These are phyloP conservation scores for Eristalis pertinax DNA, from an alignment of 2,888 invertebrate species.

Conservation along the genomic window DNA sequence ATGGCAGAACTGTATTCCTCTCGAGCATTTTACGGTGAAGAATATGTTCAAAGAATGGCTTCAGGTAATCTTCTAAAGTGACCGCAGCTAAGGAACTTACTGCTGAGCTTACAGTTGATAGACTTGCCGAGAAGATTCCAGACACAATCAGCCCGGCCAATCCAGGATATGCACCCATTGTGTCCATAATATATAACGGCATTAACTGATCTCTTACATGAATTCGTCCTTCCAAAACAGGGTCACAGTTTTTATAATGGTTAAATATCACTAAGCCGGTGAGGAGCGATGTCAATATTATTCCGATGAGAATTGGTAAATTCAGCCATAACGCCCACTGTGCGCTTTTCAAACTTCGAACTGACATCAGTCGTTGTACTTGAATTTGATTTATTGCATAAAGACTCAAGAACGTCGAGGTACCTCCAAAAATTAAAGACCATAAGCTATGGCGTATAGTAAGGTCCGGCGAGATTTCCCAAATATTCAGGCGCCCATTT, in stretches of 20 bases:
- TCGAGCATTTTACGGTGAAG: constrained; percentile 81
- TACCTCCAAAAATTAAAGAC: constrained; percentile 89
- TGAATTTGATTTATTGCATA: constrained; percentile 95
- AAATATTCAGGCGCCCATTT: constrained; percentile 87
- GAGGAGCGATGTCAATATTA: constrained; percentile 89
- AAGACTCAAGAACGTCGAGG: constrained; percentile 90
- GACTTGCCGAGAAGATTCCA: constrained; percentile 94
- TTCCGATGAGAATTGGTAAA: constrained; percentile 88
- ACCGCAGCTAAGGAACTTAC: constrained; percentile 95
- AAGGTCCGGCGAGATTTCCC: constrained; percentile 89
- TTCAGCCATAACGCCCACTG: constrained; percentile 90
- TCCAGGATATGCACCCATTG: constrained; percentile 89
- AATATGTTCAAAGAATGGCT: constrained; percentile 82
- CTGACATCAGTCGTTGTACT: constrained; percentile 88
- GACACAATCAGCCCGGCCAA: constrained; percentile 95
- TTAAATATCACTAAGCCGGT: constrained; percentile 93
- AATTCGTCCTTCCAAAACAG: constrained; percentile 85
- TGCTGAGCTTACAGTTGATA: constrained; percentile 95
- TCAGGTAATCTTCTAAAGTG: constrained; percentile 92
- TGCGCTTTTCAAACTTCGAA: constrained; percentile 87
- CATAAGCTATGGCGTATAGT: constrained; percentile 93
- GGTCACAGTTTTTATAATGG: constrained; percentile 92
- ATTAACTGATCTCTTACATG: constrained; percentile 88
- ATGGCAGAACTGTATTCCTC: constrained; percentile 82
- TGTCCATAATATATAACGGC: constrained; percentile 90